phyloP scores from a whole-genome alignment of 1,140 invertebrate genomes.

The Atta cephalotes region DNA sequence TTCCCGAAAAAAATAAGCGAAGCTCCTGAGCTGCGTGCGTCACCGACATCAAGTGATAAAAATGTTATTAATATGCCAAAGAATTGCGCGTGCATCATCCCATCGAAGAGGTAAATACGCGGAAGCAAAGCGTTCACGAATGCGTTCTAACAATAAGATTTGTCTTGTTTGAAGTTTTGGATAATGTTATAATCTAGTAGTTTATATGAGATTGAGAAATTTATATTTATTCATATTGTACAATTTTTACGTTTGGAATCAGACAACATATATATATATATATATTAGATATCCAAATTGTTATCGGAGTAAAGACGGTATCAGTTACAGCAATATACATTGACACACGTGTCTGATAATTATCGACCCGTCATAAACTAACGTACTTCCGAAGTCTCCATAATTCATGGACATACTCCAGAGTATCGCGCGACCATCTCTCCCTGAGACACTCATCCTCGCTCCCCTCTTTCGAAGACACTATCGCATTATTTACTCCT shows the following conservation, averaged over 20 bases:
- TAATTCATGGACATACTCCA: conserved; percentile 51
- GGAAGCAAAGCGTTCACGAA: neutral
- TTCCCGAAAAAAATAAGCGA: conserved; percentile 24
- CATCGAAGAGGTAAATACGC: neutral
- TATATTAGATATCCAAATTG: neutral
- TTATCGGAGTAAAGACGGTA: conserved; percentile 9
- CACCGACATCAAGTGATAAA: neutral
- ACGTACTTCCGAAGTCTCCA: conserved; percentile 59
- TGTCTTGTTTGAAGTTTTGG: neutral
- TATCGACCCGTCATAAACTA: conserved; percentile 57
- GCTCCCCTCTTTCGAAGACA: conserved; percentile 29
- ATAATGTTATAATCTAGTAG: neutral
- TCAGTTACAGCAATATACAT: conserved; percentile 9
- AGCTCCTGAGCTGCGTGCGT: neutral
- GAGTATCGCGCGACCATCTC: conserved; percentile 60
- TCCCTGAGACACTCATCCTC: conserved; percentile 39
- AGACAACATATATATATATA: neutral
- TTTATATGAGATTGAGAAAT: neutral
- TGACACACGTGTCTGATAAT: conserved; percentile 51
- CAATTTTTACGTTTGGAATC: neutral
- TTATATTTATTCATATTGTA: neutral
- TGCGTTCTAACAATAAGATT: neutral
- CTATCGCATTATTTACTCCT: conserved; percentile 74
- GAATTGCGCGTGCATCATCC: neutral
- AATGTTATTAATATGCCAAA: conserved; percentile 12